These are phyloP conservation scores for Sceliomorpha sp. DNA, from an alignment of 2,888 invertebrate genomes.

Conservation along the genomic window DNA sequence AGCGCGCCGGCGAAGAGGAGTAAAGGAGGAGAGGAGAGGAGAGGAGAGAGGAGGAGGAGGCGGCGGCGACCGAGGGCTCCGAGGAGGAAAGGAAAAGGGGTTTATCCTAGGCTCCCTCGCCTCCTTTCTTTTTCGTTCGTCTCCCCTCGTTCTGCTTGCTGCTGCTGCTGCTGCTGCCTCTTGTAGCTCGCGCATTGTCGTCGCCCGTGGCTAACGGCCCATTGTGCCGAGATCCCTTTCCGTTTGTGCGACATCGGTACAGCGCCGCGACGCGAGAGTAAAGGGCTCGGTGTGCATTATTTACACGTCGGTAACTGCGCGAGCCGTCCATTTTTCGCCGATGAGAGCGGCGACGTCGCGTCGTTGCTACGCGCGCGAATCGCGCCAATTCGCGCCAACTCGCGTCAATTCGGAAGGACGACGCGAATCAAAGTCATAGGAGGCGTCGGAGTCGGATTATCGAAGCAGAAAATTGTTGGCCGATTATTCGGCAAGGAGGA, in stretches of 20 bases:
- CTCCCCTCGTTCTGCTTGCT: conserved; percentile 8
- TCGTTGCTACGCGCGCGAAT: too few relatives aligned
- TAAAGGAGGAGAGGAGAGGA: conserved; percentile 28
- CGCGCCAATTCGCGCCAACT: too few relatives aligned
- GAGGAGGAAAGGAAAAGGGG: conserved; percentile 30
- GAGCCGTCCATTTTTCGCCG: too few relatives aligned
- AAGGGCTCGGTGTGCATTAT: conserved; percentile 62
- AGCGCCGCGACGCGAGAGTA: conserved; percentile 36
- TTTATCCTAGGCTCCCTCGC: conserved; percentile 15
- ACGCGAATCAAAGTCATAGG: too few relatives aligned
- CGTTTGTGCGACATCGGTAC: conserved; percentile 58
- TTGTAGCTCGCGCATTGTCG: conserved; percentile 63
- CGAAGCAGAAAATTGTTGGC: too few relatives aligned
- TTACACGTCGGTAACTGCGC: conserved; percentile 68
- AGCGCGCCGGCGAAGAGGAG: conserved; percentile 25
- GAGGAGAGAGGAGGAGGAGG: conserved; percentile 16
- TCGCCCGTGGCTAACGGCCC: conserved; percentile 73
- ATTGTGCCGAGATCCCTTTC: conserved; percentile 68
- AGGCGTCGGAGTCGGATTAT: too few relatives aligned
- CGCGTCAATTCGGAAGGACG: too few relatives aligned
- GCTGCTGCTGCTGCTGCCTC: conserved; percentile 18
- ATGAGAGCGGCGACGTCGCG: too few relatives aligned
- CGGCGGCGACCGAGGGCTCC: too few relatives aligned
- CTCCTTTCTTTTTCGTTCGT: neutral
- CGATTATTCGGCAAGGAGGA: too few relatives aligned